These are phyloP conservation scores for Nysson spinosus DNA, from an alignment of 2,888 invertebrate genomes.

Conservation along the genomic window DNA sequence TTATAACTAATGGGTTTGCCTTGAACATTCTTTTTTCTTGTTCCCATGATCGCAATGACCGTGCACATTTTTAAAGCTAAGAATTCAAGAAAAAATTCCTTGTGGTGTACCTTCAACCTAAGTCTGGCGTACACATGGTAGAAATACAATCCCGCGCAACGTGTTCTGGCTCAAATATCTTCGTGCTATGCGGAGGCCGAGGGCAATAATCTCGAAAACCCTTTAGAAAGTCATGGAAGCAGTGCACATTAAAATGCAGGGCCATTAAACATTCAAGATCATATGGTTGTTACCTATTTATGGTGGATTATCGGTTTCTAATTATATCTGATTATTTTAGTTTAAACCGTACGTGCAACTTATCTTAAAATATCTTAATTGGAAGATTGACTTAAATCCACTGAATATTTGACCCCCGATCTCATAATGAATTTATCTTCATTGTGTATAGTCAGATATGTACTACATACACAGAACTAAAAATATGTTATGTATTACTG, in stretches of 20 bases:
- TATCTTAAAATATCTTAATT: no score
- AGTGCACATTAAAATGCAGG: slow-evolving; percentile 26
- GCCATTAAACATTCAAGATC: slow-evolving; percentile 9
- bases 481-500: no score
- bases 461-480: no score
- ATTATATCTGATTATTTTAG: slow-evolving; percentile 6
- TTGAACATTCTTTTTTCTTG: no score
- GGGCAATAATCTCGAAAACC: slow-evolving; percentile 41
- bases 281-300: slow-evolving; percentile 5
- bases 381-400: no score
- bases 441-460: no score
- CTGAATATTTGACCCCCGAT: no score
- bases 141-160: slow-evolving; percentile 48
- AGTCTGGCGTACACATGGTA: slow-evolving; percentile 56
- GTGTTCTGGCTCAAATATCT: slow-evolving; percentile 41
- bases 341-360: no score
- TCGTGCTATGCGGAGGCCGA: slow-evolving; percentile 19
- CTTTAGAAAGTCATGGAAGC: slow-evolving; percentile 28
- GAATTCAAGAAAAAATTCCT: slow-evolving; percentile 2
- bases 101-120: no score
- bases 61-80: slow-evolving; percentile 4
- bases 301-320: not conserved
- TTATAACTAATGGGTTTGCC: no score
- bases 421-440: no score
- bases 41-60: slow-evolving; percentile 9